These are phyloP conservation scores for Lepidurus apus DNA, from an alignment of 1,140 invertebrate genomes.

Conservation along the genomic window DNA sequence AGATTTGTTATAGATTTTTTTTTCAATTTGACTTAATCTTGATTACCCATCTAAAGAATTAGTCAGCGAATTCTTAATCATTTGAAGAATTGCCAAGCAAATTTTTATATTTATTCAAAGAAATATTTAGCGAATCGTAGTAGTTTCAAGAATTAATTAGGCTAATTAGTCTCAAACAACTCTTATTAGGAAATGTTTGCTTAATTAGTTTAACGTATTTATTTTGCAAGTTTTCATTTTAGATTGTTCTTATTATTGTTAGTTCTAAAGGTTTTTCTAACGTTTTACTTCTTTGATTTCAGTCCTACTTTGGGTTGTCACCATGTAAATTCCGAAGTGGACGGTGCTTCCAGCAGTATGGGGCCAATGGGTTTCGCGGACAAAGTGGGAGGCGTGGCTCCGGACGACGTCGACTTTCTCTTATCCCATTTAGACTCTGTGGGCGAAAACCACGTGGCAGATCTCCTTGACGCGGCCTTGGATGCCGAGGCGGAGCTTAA, in stretches of 20 bases:
- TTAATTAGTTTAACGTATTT: no score
- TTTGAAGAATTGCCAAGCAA: no score
- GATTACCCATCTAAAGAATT: no score
- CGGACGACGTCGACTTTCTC: not conserved
- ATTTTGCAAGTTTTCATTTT: no score
- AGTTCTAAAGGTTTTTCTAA: not conserved
- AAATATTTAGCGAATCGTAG: no score
- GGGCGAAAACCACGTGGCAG: not conserved
- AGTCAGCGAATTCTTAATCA: no score
- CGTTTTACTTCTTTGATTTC: not conserved
- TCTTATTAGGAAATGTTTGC: no score
- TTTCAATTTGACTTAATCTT: no score
- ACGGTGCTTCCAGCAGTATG: conserved; percentile 17
- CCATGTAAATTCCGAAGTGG: conserved; percentile 3
- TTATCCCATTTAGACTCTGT: not conserved
- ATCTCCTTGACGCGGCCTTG: not conserved
- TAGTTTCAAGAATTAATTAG: no score
- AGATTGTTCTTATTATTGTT: not conserved
- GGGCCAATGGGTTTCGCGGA: not conserved
- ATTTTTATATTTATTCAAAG: no score
- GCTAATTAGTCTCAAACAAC: no score
- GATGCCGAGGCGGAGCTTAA: not conserved
- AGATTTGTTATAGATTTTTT: no score
- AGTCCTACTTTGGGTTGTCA: conserved; percentile 20
- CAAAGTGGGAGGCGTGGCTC: not conserved